phyloP scores from a whole-genome alignment of 2,113 vertebrate species.

The Cettia cetti region DNA sequence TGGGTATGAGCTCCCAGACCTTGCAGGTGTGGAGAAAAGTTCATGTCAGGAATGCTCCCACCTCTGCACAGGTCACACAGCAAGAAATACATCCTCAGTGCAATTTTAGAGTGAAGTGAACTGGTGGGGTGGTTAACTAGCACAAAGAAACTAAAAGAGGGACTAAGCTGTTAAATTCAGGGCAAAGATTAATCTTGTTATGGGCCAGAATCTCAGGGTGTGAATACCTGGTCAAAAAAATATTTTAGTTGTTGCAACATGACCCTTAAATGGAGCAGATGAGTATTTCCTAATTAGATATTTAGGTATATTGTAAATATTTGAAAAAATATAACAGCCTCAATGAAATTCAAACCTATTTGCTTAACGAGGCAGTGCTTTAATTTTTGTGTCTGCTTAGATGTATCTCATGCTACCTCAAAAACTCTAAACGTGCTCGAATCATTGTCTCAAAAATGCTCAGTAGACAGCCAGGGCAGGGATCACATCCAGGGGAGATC shows the following conservation, averaged over 20 bases:
- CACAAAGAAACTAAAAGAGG: not conserved
- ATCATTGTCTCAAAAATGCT: not conserved
- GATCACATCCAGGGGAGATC: not conserved
- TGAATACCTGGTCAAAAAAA: not conserved
- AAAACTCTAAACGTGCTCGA: fast-evolving
- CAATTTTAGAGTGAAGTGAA: not conserved
- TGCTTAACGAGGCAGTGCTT: not conserved
- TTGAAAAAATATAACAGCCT: not conserved
- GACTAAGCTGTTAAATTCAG: not conserved
- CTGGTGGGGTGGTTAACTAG: not conserved
- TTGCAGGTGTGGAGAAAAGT: not conserved
- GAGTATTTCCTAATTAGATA: not conserved
- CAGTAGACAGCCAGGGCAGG: not conserved
- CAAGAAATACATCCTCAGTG: not conserved
- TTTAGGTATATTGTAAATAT: not conserved
- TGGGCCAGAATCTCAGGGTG: not conserved
- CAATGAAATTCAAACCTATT: not conserved
- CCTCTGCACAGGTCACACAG: not conserved
- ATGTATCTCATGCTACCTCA: not conserved
- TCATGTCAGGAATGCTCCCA: not conserved
- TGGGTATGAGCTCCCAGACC: not conserved
- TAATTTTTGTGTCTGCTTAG: not conserved
- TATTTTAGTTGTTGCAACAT: not conserved
- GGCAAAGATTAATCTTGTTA: not conserved
- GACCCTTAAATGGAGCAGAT: not conserved